These are phyloP conservation scores for Stegana nigrithorax DNA, from an alignment of 2,888 invertebrate genomes.

Conservation along the genomic window DNA sequence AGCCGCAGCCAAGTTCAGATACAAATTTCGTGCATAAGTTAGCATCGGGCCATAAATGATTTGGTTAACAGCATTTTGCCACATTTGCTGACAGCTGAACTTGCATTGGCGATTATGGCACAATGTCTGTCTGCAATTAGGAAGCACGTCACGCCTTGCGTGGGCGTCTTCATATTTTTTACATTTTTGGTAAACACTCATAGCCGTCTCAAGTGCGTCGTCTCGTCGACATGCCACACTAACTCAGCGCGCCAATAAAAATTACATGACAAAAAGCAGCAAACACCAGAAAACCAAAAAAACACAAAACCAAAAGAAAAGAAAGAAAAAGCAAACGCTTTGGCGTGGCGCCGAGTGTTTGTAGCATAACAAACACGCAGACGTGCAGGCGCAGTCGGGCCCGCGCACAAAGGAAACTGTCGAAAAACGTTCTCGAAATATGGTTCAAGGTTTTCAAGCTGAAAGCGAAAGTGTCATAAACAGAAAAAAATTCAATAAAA, in stretches of 20 bases:
- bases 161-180: neutral
- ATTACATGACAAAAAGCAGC: no score
- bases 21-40: no score
- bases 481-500: neutral
- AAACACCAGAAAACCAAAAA: no score
- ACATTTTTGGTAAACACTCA: neutral
- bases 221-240: slow-evolving; percentile 1
- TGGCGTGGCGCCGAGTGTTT: neutral
- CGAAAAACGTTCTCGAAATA: neutral
- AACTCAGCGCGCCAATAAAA: neutral
- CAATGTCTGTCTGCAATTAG: no score
- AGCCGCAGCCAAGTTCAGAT: no score
- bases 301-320: neutral
- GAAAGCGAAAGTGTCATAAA: neutral
- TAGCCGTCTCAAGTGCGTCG: slow-evolving; percentile 5
- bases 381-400: neutral
- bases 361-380: neutral
- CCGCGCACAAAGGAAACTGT: neutral
- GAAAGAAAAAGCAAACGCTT: neutral
- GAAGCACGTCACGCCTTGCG: no score
- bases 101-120: no score
- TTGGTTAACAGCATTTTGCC: no score
- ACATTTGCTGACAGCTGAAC: no score
- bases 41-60: no score
- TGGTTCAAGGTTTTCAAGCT: slow-evolving; percentile 7